Base-by-base conservation (phyloP, 2,113 vertebrate species). In the Melospiza georgiana region DNA sequence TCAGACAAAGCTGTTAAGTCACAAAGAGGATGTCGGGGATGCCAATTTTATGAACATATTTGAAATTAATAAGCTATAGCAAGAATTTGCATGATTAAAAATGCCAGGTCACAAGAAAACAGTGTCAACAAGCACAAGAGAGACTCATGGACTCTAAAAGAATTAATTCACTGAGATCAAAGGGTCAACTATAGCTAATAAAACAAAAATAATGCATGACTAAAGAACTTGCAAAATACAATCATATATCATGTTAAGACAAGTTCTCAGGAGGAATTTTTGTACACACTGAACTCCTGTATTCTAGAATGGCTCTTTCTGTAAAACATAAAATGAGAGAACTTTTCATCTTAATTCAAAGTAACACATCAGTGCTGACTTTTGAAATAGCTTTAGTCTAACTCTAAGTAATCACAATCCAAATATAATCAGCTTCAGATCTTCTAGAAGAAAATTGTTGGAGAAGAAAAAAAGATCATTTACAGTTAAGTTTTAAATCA, bases 191-290 rank as follows among this genome's bases (percentile, higher is more conserved):
- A 39, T 3, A 4, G 83, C 51, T 79, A 91, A 91, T 87, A 76
- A 92, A 89, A 72, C 41, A 93, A 78, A 90, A 94, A 91, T 65
- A 94, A 61, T 48, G 33, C 9, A 43, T 94, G 57, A 92, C 68
- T 93, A 88, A 78, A 84, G 75, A 84, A 22, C 48, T 92, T 93
- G 68, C 46, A 84, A 90, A 93, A 86, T 87, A 57, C 39, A 87
- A 22, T 80, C 44, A 71, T 82, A 61, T 67, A 46, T 91, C 89
- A 83, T 80, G 75, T 85, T 48, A 90, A 85, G 75, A 54, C 67
- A 91, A 63, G 85, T 82, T 94, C 92, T 93, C 41, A 71, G 71
- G 9, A 54, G 21, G 31, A 78, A 72, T 39, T 94, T 89, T 94
- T 95, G 37, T 46, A 73, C 49, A 69, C 55, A 62, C n/a, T 5